Evolutionary conservation across 1,140 invertebrate genomes (phyloP).

Genomic region (Schlechtendalia chinensis): DNA sequence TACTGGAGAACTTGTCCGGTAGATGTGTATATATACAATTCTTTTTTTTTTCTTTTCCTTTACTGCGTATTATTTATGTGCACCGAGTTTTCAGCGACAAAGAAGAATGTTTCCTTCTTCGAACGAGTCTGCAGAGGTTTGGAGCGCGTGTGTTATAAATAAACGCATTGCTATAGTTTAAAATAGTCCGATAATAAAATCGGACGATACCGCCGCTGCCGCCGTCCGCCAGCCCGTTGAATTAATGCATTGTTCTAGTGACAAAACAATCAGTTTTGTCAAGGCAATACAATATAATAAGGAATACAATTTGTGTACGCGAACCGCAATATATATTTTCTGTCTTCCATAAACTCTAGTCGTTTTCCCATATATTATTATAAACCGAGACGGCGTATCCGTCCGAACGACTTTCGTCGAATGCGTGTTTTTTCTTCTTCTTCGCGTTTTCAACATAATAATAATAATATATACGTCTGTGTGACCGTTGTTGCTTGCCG

Average conservation of each 20-base stretch:
- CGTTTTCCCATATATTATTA: neutral
- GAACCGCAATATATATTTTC: neutral
- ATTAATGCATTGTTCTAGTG: slow-evolving; percentile 10
- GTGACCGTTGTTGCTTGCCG: neutral
- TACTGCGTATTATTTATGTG: neutral
- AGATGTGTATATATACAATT: neutral
- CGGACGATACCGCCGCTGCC: neutral
- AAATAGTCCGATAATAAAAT: slow-evolving; percentile 15
- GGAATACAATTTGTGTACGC: neutral
- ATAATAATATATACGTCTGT: no score
- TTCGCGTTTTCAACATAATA: neutral
- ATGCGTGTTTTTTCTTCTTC: neutral
- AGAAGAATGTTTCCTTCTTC: slow-evolving; percentile 23
- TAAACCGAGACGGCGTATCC: neutral
- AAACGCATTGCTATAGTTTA: neutral
- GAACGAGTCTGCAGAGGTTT: neutral
- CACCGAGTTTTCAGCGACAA: neutral
- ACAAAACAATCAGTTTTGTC: slow-evolving; percentile 35
- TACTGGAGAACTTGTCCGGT: neutral
- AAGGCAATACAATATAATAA: neutral
- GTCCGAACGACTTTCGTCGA: neutral
- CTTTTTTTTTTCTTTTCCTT: no score
- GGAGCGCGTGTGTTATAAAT: neutral
- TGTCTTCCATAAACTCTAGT: neutral
- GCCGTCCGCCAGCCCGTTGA: neutral